These are phyloP conservation scores for Arnoldichthys spilopterus DNA, from an alignment of 2,797 vertebrate species.

Conservation along the genomic window DNA sequence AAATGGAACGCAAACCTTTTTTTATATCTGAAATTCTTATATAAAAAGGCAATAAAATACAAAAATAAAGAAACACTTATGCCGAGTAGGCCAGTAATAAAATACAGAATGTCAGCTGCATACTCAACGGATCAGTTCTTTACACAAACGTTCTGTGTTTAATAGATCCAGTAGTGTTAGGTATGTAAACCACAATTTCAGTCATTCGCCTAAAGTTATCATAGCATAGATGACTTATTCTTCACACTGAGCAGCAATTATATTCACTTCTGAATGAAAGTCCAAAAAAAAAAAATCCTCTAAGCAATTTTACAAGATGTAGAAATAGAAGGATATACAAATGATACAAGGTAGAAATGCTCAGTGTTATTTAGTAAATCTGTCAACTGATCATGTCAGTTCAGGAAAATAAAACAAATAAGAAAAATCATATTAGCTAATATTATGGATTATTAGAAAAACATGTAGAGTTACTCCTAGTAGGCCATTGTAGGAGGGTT, in stretches of 20 bases:
- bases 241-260: neutral
- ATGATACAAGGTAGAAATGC: neutral
- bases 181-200: neutral
- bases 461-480: neutral
- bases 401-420: neutral
- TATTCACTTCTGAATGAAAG: neutral
- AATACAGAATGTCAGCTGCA: slow-evolving; percentile 76
- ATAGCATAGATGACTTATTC: neutral
- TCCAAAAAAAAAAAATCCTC: slow-evolving; percentile 1
- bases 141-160: slow-evolving; percentile 66
- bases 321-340: neutral
- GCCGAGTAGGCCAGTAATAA: slow-evolving; percentile 80
- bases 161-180: slow-evolving; percentile 1
- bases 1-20: slow-evolving; percentile 63
- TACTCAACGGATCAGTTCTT: slow-evolving; percentile 68
- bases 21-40: slow-evolving; percentile 71
- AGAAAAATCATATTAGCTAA: neutral
- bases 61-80: slow-evolving; percentile 68
- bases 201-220: neutral
- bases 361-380: neutral
- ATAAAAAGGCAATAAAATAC: slow-evolving; percentile 69
- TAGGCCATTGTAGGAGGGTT: slow-evolving; percentile 19
- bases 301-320: neutral
- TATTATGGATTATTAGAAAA: slow-evolving; percentile 14
- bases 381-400: neutral